Base-by-base conservation (phyloP, 2,113 vertebrate genomes). In the Aphelocoma coerulescens region DNA sequence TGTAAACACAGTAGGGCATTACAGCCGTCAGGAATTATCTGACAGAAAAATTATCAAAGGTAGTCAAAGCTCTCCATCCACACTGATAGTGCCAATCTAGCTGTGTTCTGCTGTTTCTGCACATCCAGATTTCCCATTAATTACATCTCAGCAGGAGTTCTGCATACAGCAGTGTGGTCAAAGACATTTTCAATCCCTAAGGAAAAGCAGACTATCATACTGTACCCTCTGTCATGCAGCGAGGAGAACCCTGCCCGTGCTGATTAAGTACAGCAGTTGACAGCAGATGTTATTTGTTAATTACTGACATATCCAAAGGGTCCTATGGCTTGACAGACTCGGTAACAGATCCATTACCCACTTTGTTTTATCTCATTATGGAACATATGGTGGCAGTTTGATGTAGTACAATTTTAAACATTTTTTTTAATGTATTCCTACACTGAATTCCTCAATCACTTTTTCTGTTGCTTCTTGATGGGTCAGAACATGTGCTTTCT, bases 271-370 rank as follows among this genome's bases (percentile, higher is more conserved):
- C 85, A 96, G 80, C 88, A 95, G 89, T 37, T 97, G 88, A 93
- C 79, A 94, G 75, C 93, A 96, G 92, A 85, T 89, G 89, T 68
- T 93, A 92, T 81, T 86, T 93, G 73, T 94, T 95, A 95, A 96
- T 96, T 97, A 94, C 44, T 94, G 92, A 89, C 91, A 92, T 26
- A 92, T 89, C 61, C 80, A 92, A 94, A 91, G 88, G 66, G 88
- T 75, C 73, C 93, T 46, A 44, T 46, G 79, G 93, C 76, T 95
- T 94, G 82, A 92, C 65, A 91, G 82, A 78, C 86, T 59, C 3
- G 0, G 0, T 49, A 81, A 84, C 49, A 86, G 72, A 84, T 72
- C 81, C 48, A 80, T 94, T 93, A 88, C 74, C 83, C 81, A 49
- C 57, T 90, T 86, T 37, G n/a, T 33, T 92, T 63, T 76, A 81